Percentiles rank a stretch among this genome's conserved stretches.
Conservation (phyloP, 1,140 invertebrate genomes). For the Octopus sinensis region DNA sequence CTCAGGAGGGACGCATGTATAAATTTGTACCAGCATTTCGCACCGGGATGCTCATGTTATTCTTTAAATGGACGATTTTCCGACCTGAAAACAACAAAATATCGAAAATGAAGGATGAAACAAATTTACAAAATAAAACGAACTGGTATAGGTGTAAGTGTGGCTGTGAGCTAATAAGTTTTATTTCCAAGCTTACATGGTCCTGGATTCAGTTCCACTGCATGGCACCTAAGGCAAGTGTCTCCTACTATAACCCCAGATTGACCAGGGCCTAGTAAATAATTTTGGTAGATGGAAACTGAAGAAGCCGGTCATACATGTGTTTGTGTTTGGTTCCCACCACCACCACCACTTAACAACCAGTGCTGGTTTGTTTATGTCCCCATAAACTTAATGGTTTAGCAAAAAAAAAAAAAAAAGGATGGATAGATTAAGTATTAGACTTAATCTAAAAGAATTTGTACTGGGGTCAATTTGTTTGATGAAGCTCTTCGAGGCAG, state of each 20-base stretch:
- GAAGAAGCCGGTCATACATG: too few relatives aligned
- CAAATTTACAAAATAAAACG: neutral
- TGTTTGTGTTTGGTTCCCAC: too few relatives aligned
- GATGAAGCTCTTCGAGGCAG: too few relatives aligned
- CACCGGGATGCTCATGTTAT: conserved; percentile 31
- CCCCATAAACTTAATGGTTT: too few relatives aligned
- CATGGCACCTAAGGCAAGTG: neutral
- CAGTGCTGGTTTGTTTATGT: too few relatives aligned
- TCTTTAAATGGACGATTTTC: conserved; percentile 51
- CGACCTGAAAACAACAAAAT: conserved; percentile 41
- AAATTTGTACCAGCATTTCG: conserved; percentile 32
- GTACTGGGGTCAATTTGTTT: too few relatives aligned
- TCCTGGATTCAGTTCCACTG: neutral
- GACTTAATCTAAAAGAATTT: too few relatives aligned
- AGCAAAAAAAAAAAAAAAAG: too few relatives aligned
- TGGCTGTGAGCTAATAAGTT: neutral
- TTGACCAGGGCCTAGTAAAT: neutral
- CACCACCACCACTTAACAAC: too few relatives aligned
- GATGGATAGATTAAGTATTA: too few relatives aligned
- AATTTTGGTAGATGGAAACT: too few relatives aligned
- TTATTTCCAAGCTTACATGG: neutral
- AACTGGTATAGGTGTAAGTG: neutral
- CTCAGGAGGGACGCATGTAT: conserved; percentile 31
- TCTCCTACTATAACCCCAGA: neutral
- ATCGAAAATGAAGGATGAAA: neutral